Base-by-base conservation (phyloP, 1,140 invertebrate genomes). In the Lucilia sericata region DNA sequence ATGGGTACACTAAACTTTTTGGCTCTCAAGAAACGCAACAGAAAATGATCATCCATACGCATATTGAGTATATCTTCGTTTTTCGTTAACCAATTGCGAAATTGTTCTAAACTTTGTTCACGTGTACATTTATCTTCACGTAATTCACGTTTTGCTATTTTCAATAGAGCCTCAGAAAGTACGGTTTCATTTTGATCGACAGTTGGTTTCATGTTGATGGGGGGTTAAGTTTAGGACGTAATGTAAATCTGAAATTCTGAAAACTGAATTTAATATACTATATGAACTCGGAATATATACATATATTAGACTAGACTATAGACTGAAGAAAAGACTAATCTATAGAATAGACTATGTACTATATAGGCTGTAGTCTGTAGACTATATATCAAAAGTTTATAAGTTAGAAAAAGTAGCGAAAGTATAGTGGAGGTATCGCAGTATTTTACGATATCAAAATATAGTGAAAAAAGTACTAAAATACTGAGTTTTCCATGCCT, bases 1-100 rank as follows among this genome's bases (percentile, higher is more conserved):
- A 96, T 94, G 2, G 94, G 95, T 19, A 97, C 92, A 86, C 94
- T 95, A 91, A 94, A 97, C 89, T 97, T 97, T 88, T 96, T 95
- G 70, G 94, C 93, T 3, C 96, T 92, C 76, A 97, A 91, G 87
- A 97, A 97, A 60, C 96, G 92, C 55, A 97, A 91, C 84, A 97
- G 91, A 89, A 96, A 97, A 83, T 91, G 93, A 74, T 94, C 93
- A 91, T 97, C 96, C 94, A 92, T 92, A 85, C 94, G 92, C 21
- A 95, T 93, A 88, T 95, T 94, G 86, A 91, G 91, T 75, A 96
- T 92, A 87, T 95, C 94, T 34, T 90, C 88, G 87, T 95, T 95
- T 88, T 95, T 93, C n/a, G 91, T 87, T 84, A 95, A 93, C 95
- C 95, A 96, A 8, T 94, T 92, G 75, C 92, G 91, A 85, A 96